These are phyloP conservation scores for Poecilia picta DNA, from an alignment of 2,797 vertebrate genomes.

Conservation along the genomic window DNA sequence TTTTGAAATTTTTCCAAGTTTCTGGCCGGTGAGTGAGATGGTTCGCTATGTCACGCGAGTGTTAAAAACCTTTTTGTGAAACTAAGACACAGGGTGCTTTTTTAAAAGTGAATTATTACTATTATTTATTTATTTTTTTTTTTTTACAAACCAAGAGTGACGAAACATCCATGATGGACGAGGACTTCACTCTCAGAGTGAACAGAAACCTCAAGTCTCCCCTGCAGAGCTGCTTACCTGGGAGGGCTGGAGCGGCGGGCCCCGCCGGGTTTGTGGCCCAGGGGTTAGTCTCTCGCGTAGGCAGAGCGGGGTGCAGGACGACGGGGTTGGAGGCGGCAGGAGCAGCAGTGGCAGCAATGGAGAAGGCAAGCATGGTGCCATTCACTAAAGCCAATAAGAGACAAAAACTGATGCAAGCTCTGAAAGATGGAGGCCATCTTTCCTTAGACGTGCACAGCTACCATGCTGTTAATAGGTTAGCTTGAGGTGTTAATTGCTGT, in stretches of 20 bases:
- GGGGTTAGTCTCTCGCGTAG: conserved; percentile 97
- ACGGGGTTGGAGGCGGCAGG: conserved; percentile 80
- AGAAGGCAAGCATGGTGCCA: conserved; percentile 88
- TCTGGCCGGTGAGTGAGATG: too few relatives aligned
- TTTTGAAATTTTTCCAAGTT: too few relatives aligned
- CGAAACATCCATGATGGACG: background rate
- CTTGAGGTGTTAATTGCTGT: conserved; percentile 12
- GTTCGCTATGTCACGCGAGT: too few relatives aligned
- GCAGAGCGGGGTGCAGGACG: conserved; percentile 84
- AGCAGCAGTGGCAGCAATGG: conserved; percentile 72
- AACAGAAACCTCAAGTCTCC: background rate
- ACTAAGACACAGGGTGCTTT: background rate
- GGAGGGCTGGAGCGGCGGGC: conserved; percentile 69
- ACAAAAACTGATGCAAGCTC: conserved; percentile 54
- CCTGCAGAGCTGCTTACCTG: conserved; percentile 77
- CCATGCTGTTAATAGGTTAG: conserved; percentile 32
- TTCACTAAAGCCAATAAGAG: conserved; percentile 91
- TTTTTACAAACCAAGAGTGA: background rate
- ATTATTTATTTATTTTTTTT: too few relatives aligned
- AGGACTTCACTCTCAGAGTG: background rate
- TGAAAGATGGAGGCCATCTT: conserved; percentile 10
- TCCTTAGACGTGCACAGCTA: conserved; percentile 45
- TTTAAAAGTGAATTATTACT: too few relatives aligned
- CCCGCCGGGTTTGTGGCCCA: conserved; percentile 89
- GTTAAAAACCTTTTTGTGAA: background rate